Evolutionary conservation across 2,113 vertebrate genomes (phyloP), one percentile per base, ranked within the genome.

Genomic region (Pseudonaja textilis): DNA sequence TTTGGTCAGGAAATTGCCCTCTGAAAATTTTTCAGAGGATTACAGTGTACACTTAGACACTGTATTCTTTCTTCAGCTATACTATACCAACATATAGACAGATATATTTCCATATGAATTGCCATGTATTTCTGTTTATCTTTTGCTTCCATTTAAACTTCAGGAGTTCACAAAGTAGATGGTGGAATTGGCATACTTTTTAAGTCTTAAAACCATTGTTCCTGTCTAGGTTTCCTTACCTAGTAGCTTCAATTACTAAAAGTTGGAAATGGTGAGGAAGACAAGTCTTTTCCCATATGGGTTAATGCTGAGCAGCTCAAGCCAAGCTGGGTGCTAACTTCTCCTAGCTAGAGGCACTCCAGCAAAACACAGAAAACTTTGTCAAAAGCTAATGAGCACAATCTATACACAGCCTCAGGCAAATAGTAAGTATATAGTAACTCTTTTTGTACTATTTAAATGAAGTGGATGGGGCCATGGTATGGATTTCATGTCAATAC

Each of bases 241-340:
- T n/a, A 57, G 50, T 57, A 59, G 34, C 50, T 50, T 50, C 47
- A 42, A 16, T 42, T 7, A 64, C 87, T 56, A 90, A 89, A 26
- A 34, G 29, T 34, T 50, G 20, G 50, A 34, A 47, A 26, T 42
- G 64, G 7, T 56, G 93, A 87, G 74, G 3, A n/a, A 14, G 4
- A 42, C 54, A 59, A n/a, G 45, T 61, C 25, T 45, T 89, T 89
- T 64, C n/a, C 88, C 88, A 87, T 93, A 61, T 57, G 64, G 87
- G 64, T 92, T 89, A 92, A 85, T 29, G 45, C 22, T 64, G 42
- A 93, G 64, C 29, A 90, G 74, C 56, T 86, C 45, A 54, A 87
- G 23, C 42, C n/a, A 61, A 55, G 87, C n/a, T 55, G 87, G 74
- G 25, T 91, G 34, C 20, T 47, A 9, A 61, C 85, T 59, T 55